Percentiles rank a stretch among this genome's conserved stretches.
These are phyloP conservation scores for Mus spretus DNA, from an alignment of 2,797 vertebrate genomes.

Conservation along the genomic window DNA sequence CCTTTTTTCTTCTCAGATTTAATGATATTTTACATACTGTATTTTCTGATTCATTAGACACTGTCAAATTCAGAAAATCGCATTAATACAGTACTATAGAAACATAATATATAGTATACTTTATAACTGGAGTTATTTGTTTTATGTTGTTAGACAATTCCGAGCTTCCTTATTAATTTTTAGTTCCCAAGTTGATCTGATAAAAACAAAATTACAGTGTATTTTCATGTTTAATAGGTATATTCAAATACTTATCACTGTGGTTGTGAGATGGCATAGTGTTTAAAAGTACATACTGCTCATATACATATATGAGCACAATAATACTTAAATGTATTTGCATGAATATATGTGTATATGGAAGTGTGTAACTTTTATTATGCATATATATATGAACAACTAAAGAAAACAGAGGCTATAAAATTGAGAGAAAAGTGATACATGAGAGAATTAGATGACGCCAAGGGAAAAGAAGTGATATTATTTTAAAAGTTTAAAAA, in stretches of 20 bases:
- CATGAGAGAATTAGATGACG: background rate
- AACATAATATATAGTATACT: background rate
- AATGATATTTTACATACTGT: background rate
- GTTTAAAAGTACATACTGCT: background rate
- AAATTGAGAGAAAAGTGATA: background rate
- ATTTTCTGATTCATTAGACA: constrained; percentile 36
- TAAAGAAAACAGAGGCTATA: background rate
- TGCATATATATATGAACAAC: background rate
- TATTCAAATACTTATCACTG: constrained; percentile 6
- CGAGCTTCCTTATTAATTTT: background rate
- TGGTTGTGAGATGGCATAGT: background rate
- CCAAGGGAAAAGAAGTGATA: background rate
- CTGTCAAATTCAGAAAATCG: constrained; percentile 14
- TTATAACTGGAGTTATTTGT: background rate
- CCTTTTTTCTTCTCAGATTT: background rate
- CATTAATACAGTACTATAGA: background rate
- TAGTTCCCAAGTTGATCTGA: background rate
- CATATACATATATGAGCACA: background rate
- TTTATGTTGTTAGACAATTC: background rate
- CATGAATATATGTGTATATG: background rate
- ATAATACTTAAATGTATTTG: background rate
- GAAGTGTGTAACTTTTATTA: background rate
- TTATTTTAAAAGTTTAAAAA: too few relatives aligned
- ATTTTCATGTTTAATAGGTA: background rate
- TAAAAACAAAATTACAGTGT: background rate